These are phyloP conservation scores for Cryptocephalus primarius DNA, from an alignment of 2,888 invertebrate genomes.

Conservation along the genomic window DNA sequence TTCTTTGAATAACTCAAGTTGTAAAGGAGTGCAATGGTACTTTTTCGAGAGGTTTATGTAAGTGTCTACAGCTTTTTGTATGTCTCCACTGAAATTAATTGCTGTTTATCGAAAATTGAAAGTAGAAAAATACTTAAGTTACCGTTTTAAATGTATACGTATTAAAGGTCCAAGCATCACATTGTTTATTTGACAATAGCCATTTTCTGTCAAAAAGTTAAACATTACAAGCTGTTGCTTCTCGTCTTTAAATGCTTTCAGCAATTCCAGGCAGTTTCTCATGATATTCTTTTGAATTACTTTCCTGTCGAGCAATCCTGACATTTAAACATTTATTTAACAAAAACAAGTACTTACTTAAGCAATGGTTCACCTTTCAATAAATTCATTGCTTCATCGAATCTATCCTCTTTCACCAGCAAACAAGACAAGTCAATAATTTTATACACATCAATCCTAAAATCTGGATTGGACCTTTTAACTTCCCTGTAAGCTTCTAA, in stretches of 20 bases:
- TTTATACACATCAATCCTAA: conserved; percentile 54
- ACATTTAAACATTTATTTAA: not conserved
- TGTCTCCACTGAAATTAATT: conserved; percentile 33
- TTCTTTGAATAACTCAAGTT: conserved; percentile 47
- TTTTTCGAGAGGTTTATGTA: conserved; percentile 40
- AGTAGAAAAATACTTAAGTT: conserved; percentile 19
- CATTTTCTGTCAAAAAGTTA: conserved; percentile 33
- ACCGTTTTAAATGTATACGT: conserved; percentile 47
- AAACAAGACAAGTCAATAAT: conserved; percentile 51
- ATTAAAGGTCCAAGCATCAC: conserved; percentile 51
- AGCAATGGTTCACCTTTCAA: conserved; percentile 36
- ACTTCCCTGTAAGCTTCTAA: conserved; percentile 43
- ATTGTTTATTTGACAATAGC: conserved; percentile 46
- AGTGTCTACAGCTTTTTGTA: conserved; percentile 44
- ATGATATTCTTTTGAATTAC: not conserved
- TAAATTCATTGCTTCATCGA: conserved; percentile 39
- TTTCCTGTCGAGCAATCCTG: not conserved
- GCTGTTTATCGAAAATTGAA: too few relatives aligned
- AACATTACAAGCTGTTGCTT: conserved; percentile 41
- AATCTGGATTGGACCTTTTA: conserved; percentile 41
- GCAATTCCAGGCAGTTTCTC: conserved; percentile 50
- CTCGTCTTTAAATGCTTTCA: conserved; percentile 42
- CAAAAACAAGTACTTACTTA: not conserved
- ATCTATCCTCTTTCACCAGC: conserved; percentile 41
- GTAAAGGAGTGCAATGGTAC: conserved; percentile 52